Conservation (phyloP, 2,888 invertebrate species). For the Deilephila elpenor region DNA sequence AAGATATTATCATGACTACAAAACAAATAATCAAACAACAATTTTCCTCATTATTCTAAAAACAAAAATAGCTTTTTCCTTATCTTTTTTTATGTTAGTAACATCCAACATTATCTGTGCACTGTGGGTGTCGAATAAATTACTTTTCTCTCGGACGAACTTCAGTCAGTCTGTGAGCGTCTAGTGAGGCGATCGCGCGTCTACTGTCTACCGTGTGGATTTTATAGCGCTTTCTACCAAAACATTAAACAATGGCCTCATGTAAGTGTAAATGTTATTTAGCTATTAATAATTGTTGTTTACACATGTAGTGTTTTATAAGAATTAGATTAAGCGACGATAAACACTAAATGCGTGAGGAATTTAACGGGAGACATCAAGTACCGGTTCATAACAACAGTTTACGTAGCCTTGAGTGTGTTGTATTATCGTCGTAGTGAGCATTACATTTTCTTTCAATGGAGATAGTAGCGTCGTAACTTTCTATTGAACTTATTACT, state of each 20-base stretch:
- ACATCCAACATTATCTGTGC: background rate
- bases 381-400: slow-evolving; percentile 20
- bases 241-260: slow-evolving; percentile 8
- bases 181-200: background rate
- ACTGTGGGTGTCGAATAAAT: background rate
- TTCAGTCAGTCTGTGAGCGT: slow-evolving; percentile 8
- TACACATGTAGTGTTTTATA: background rate
- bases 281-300: background rate
- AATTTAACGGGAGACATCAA: background rate
- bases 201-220: background rate
- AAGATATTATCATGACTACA: too few relatives aligned
- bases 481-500: too few relatives aligned
- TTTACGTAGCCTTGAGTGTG: background rate
- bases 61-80: background rate
- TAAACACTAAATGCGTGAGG: background rate
- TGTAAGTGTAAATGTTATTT: slow-evolving; percentile 12
- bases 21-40: too few relatives aligned
- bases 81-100: background rate
- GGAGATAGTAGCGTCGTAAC: background rate
- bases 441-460: background rate
- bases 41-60: too few relatives aligned
- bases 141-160: background rate
- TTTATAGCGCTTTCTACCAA: background rate
- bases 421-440: background rate
- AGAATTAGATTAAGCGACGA: background rate